Base-by-base conservation (phyloP, 2,888 invertebrate species). In the Hetaerina titia region DNA sequence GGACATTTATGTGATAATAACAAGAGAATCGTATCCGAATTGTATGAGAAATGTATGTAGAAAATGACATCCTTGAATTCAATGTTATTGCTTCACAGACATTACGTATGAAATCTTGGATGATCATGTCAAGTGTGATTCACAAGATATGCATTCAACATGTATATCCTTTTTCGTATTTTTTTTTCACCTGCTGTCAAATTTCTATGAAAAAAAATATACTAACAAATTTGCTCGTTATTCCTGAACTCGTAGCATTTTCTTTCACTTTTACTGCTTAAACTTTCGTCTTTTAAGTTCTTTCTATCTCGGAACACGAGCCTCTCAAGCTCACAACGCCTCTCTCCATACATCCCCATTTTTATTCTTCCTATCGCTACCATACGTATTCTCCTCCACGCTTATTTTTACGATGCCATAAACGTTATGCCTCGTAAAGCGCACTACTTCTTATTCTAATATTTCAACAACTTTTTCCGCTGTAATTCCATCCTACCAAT, bases 181-280 rank as follows among this genome's bases (percentile, higher is more conserved):
- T 69, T 1, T 22, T n/a, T 1, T n/a, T n/a, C 69, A 69, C 22
- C n/a, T 69, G 22, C 69, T 22, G 69, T 0, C 69, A n/a, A 22
- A 69, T 69, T 69, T n/a, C 69, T 22, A 19, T n/a, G 6, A 4
- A 22, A 9, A 9, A n/a, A 69, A 69, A 8, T 9, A n/a, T 69
- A 19, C 22, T n/a, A 69, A 22, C 22, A 69, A 69, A 69, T 22
- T 22, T 69, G 69, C n/a, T 22, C n/a, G 69, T 19, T 69, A 69
- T 69, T 69, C 69, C 22, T n/a, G 69, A 69, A 19, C 69, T n/a
- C 69, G 8, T 5, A 22, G n/a, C 22, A n/a, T 69, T n/a, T 2
- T n/a, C 69, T 69, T 69, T 69, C n/a, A 69, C 69, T 69, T 69
- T 69, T 69, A 69, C 69, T 69, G 69, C 69, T n/a, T n/a, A 22